Evolutionary conservation across 1,140 invertebrate genomes (phyloP).

Genomic region (Drosophila willistoni): DNA sequence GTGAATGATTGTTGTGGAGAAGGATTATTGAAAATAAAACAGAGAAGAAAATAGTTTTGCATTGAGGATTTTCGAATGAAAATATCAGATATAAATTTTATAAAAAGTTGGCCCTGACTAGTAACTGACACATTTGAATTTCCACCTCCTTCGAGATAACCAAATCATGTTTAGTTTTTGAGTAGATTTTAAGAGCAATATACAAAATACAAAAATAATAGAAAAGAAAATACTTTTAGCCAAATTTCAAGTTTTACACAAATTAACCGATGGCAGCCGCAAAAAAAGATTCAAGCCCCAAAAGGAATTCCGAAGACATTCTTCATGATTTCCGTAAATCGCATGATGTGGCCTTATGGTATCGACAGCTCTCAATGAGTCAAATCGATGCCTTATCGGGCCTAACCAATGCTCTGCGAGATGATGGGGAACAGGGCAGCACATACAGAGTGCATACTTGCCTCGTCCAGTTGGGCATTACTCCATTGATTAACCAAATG

Average conservation of each 20-base stretch:
- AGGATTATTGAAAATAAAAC: not conserved
- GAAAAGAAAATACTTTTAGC: not conserved
- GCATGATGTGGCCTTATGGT: constrained; percentile 30
- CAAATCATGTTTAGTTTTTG: not conserved
- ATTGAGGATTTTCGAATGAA: no score
- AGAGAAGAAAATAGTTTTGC: not conserved
- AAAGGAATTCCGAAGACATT: not conserved
- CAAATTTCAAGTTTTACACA: constrained; percentile 30
- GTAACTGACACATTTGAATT: no score
- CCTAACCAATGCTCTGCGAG: constrained; percentile 24
- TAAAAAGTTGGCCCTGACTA: no score
- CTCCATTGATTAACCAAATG: constrained; percentile 23
- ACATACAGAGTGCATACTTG: constrained; percentile 23
- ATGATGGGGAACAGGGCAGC: constrained; percentile 31
- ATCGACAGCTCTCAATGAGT: constrained; percentile 31
- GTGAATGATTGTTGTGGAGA: not conserved
- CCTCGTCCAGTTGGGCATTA: constrained; percentile 27
- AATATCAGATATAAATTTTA: no score
- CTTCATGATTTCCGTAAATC: not conserved
- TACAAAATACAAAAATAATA: not conserved
- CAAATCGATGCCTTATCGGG: constrained; percentile 22
- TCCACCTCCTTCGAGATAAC: not conserved
- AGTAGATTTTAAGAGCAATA: not conserved
- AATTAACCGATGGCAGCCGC: no score
- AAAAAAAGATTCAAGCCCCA: not conserved